Conservation (phyloP, 2,888 invertebrate genomes). For the Phyto melanocephala region DNA sequence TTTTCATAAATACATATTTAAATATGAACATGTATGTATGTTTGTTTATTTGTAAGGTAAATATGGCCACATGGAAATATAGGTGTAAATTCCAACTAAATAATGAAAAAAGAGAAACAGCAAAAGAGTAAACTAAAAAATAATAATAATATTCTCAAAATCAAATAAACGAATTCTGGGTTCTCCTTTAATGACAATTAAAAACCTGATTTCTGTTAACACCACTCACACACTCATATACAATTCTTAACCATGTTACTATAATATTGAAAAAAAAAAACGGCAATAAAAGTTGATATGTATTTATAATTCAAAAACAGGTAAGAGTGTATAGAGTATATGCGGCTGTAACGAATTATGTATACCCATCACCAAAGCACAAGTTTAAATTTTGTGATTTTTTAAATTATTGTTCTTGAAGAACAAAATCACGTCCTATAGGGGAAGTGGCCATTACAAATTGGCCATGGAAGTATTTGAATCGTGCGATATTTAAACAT, state of each 20-base stretch:
- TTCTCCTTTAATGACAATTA: constrained; percentile 2
- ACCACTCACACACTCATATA: constrained; percentile 21
- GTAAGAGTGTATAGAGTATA: no score
- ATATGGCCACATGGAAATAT: constrained; percentile 42
- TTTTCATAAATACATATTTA: not conserved
- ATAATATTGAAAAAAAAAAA: not conserved
- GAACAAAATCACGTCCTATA: no score
- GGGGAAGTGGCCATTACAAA: no score
- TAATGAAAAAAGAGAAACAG: constrained; percentile 14
- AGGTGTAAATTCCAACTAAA: constrained; percentile 58
- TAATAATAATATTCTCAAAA: not conserved
- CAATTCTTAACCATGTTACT: constrained; percentile 17
- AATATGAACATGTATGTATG: not conserved
- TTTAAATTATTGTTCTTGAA: no score
- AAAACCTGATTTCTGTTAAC: constrained; percentile 40
- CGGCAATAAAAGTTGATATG: no score
- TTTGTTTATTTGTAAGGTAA: not conserved
- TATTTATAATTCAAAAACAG: no score
- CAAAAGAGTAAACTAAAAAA: not conserved
- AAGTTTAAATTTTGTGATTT: no score
- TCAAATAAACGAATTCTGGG: not conserved
- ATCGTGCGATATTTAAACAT: no score
- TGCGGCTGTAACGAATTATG: no score
- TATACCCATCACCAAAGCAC: not conserved
- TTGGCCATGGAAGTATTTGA: no score